Evolutionary conservation across 2,113 vertebrate species (phyloP).

Genomic region (Varanus komodoensis): DNA sequence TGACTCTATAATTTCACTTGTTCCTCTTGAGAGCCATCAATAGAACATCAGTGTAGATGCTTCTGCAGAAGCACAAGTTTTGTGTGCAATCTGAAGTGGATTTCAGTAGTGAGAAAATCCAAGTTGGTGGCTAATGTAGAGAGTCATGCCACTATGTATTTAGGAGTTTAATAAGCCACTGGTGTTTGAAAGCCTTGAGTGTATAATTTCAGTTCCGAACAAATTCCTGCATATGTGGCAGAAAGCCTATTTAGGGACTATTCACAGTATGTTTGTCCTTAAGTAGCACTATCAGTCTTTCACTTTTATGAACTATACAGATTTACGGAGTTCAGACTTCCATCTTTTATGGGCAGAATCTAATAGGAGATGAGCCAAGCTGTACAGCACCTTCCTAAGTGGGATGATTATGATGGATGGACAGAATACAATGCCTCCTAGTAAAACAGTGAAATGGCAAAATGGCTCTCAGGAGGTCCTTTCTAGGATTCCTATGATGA

Average conservation of each 20-base stretch:
- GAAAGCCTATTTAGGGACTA: conserved; percentile 2
- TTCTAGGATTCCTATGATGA: not conserved
- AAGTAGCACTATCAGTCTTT: conserved; percentile 25
- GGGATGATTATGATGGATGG: conserved; percentile 31
- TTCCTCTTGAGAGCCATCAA: not conserved
- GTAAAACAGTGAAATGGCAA: conserved; percentile 38
- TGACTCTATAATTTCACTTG: not conserved
- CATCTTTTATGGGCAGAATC: conserved; percentile 24
- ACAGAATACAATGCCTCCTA: conserved; percentile 14
- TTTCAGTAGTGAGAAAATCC: not conserved
- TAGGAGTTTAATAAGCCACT: conserved; percentile 8
- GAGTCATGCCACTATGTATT: not conserved
- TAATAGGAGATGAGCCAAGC: conserved; percentile 16
- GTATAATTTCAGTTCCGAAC: conserved; percentile 35
- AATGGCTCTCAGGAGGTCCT: not conserved
- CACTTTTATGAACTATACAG: conserved; percentile 39
- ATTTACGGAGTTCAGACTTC: conserved; percentile 47
- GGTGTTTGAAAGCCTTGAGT: conserved; percentile 3
- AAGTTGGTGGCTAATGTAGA: not conserved
- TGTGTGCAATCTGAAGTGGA: not conserved
- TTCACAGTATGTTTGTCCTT: conserved; percentile 31
- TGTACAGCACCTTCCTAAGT: conserved; percentile 19
- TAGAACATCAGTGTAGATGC: not conserved
- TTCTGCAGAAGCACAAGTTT: not conserved
- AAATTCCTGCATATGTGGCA: conserved; percentile 13